Evolutionary conservation across 2,888 invertebrate genomes (phyloP).

Genomic region (Liopterus haemorrhoidalis): DNA sequence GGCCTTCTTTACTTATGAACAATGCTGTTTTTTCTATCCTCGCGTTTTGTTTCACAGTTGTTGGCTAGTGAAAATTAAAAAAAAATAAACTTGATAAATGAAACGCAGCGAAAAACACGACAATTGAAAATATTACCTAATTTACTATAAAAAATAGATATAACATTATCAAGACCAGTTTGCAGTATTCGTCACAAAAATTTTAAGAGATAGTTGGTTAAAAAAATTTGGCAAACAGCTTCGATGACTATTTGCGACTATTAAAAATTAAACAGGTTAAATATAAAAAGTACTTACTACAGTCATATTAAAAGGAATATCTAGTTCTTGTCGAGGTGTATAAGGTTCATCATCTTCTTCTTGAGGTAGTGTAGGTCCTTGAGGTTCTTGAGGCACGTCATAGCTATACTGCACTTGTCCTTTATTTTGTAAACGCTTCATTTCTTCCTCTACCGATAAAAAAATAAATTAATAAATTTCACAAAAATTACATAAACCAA

Average conservation of each 20-base stretch:
- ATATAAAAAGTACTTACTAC: constrained; percentile 52
- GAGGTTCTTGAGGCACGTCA: constrained; percentile 50
- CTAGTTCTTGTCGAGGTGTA: constrained; percentile 63
- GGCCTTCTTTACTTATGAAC: constrained; percentile 83
- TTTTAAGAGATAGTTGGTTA: no score
- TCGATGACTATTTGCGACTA: no score
- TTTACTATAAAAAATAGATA: neutral
- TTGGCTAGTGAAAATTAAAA: constrained; percentile 59
- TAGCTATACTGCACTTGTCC: constrained; percentile 74
- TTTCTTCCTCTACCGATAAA: constrained; percentile 71
- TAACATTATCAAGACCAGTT: neutral
- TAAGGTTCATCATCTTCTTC: constrained; percentile 69
- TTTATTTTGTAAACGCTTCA: constrained; percentile 77
- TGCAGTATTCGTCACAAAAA: no score
- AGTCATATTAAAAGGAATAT: constrained; percentile 68
- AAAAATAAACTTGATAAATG: constrained; percentile 14
- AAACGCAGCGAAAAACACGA: neutral
- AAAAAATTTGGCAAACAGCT: no score
- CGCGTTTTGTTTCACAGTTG: constrained; percentile 78
- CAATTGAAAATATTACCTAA: neutral
- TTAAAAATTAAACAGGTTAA: no score
- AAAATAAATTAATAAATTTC: constrained; percentile 1
- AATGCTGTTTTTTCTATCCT: constrained; percentile 93
- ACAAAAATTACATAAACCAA: constrained; percentile 1
- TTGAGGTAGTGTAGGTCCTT: constrained; percentile 44